These are phyloP conservation scores for Stramonita haemastoma DNA, from an alignment of 2,888 invertebrate species.

Conservation along the genomic window DNA sequence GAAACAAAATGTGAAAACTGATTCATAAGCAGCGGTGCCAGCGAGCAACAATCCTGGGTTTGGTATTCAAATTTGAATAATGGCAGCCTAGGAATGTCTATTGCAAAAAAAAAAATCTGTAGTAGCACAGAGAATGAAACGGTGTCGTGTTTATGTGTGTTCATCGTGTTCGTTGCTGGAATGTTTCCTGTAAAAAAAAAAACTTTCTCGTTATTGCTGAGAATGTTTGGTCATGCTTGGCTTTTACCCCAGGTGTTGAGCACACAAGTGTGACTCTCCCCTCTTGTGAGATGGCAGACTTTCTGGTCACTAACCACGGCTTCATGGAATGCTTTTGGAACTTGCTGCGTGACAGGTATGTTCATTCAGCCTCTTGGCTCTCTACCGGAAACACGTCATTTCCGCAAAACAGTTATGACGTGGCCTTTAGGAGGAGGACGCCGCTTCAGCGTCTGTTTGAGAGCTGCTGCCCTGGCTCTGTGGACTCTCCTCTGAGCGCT, in stretches of 20 bases:
- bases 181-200: too few relatives aligned
- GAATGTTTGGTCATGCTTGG: not conserved
- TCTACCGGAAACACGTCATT: not conserved
- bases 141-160: too few relatives aligned
- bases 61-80: too few relatives aligned
- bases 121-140: too few relatives aligned
- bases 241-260: too few relatives aligned
- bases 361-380: not conserved
- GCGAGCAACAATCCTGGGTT: too few relatives aligned
- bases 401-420: not conserved
- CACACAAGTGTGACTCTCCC: not conserved
- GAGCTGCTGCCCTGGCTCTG: not conserved
- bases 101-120: too few relatives aligned
- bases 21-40: too few relatives aligned
- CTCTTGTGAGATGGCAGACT: not conserved
- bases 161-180: not conserved
- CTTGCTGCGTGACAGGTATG: not conserved
- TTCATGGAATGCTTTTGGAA: not conserved
- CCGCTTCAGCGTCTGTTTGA: not conserved
- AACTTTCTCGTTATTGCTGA: not conserved
- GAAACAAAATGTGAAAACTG: too few relatives aligned
- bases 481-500: slow-evolving; percentile 40
- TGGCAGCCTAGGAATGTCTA: too few relatives aligned
- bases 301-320: not conserved
- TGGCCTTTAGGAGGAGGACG: not conserved